A percentile compares a stretch with the other conserved stretches of the same genome.
phyloP scores from a whole-genome alignment of 2,113 vertebrate species.

The Catharus minimus region DNA sequence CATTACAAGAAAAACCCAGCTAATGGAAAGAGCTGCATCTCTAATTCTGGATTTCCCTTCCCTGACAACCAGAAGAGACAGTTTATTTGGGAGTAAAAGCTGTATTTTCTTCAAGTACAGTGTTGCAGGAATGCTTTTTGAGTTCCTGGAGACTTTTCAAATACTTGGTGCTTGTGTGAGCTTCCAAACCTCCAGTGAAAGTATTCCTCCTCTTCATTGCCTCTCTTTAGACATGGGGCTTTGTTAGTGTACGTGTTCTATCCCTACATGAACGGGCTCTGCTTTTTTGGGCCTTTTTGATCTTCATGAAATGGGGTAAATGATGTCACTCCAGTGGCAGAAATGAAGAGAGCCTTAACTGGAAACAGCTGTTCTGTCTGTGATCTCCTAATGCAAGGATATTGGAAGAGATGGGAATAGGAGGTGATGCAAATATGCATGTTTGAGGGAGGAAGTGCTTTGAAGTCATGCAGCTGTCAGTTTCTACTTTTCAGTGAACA shows the following conservation, averaged over 20 bases:
- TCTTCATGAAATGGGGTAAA: not conserved
- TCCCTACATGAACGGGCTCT: not conserved
- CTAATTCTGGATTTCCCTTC: not conserved
- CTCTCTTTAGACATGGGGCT: not conserved
- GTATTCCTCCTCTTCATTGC: not conserved
- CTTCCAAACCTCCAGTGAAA: not conserved
- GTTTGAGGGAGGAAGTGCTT: conserved; percentile 44
- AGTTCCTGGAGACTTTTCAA: not conserved
- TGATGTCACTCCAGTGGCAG: not conserved
- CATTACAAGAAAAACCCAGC: not conserved
- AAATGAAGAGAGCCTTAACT: not conserved
- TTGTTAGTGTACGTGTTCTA: not conserved
- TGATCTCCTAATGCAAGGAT: conserved; percentile 25
- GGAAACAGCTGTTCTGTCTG: conserved; percentile 28
- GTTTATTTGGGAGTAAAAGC: not conserved
- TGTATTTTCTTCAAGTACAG: not conserved
- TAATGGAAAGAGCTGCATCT: not conserved
- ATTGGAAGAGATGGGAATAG: conserved; percentile 19
- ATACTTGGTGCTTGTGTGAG: not conserved
- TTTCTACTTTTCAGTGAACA: conserved; percentile 26
- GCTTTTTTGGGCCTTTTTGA: not conserved
- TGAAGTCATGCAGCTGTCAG: conserved; percentile 63
- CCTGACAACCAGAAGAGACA: not conserved
- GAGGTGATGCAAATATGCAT: not conserved
- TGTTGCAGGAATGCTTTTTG: not conserved